Percentiles rank a stretch among this genome's conserved stretches.
Evolutionary conservation across 2,888 invertebrate genomes (phyloP).

Genomic region (Lasioglossum calceatum): DNA sequence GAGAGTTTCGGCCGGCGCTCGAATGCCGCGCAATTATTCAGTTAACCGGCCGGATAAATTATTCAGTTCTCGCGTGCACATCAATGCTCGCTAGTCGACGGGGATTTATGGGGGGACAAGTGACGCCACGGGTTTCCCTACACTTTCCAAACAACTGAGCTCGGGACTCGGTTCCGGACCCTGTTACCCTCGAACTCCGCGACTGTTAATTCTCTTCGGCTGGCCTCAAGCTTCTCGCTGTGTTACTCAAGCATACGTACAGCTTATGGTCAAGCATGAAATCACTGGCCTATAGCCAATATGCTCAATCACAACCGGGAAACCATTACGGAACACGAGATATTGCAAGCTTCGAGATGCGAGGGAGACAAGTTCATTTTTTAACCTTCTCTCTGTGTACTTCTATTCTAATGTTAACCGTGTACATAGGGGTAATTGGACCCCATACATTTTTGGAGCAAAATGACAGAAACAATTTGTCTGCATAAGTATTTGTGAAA

Average conservation of each 20-base stretch:
- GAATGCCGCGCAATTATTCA: conserved; percentile 60
- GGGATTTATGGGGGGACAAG: conserved; percentile 27
- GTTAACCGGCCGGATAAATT: conserved; percentile 65
- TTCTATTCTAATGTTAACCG: no score
- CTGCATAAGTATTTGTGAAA: no score
- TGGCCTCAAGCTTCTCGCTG: not conserved
- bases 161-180: not conserved
- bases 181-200: conserved; percentile 1
- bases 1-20: conserved; percentile 47
- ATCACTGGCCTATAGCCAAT: not conserved
- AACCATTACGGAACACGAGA: not conserved
- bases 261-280: not conserved
- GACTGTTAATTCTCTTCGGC: not conserved
- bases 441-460: no score
- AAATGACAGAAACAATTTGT: no score
- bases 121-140: conserved; percentile 17
- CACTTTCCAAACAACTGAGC: conserved; percentile 5
- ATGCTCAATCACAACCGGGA: not conserved
- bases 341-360: not conserved
- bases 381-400: not conserved
- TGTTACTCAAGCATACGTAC: not conserved
- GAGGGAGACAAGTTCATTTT: not conserved
- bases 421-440: no score
- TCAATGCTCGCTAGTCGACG: conserved; percentile 44
- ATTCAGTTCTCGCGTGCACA: conserved; percentile 52